Evolutionary conservation across 2,113 vertebrate species (phyloP).

Genomic region (Puffinus mauretanicus): DNA sequence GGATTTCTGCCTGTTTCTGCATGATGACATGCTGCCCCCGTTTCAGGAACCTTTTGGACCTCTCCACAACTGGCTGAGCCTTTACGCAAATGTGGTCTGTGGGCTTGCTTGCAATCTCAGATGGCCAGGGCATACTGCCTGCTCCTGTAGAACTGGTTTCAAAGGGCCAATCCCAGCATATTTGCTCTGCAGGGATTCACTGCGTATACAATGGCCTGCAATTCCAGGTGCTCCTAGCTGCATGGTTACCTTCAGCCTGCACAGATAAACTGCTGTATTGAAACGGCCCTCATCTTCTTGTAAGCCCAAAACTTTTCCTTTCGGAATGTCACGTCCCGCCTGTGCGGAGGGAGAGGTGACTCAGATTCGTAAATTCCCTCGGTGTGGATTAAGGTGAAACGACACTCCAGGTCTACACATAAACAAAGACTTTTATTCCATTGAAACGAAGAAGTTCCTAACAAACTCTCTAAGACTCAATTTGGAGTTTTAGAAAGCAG

Average conservation of each 20-base stretch:
- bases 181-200: background rate
- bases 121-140: background rate
- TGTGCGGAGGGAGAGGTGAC: too few species aligned
- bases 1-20: background rate
- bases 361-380: too few species aligned
- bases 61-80: background rate
- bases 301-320: too few species aligned
- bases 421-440: too few species aligned
- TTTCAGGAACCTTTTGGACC: background rate
- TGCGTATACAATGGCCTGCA: background rate
- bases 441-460: too few species aligned
- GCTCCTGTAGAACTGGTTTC: background rate
- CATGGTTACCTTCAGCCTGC: background rate
- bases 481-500: too few species aligned
- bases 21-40: background rate
- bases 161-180: background rate
- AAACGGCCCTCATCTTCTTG: background rate
- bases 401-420: too few species aligned
- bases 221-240: background rate
- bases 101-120: background rate
- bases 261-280: background rate
- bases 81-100: rapidly evolving
- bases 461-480: too few species aligned
- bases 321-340: too few species aligned
- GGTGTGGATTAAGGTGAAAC: too few species aligned